Evolutionary conservation across 2,113 vertebrate genomes (phyloP).

Genomic region (Oplegnathus fasciatus): DNA sequence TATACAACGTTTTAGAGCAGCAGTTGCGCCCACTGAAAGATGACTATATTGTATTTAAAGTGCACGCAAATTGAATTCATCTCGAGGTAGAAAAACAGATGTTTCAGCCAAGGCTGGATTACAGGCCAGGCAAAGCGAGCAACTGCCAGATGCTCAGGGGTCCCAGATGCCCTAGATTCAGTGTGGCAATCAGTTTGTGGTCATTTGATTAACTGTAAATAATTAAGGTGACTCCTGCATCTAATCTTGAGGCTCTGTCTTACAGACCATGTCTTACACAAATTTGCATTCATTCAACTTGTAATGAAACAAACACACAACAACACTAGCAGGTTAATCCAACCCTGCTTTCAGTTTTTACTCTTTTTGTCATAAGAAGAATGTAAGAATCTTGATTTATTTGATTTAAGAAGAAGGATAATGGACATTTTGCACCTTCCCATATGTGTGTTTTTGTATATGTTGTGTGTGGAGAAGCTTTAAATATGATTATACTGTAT

Average conservation of each 20-base stretch:
- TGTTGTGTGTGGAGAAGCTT: neutral
- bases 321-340: too few species aligned
- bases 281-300: neutral
- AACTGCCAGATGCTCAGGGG: conserved; percentile 6
- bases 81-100: conserved; percentile 18
- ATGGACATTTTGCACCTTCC: neutral
- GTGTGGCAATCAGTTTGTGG: neutral
- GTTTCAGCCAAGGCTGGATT: conserved; percentile 20
- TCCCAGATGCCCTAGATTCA: conserved; percentile 19
- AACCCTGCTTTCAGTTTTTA: neutral
- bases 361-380: neutral
- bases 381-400: neutral
- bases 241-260: neutral
- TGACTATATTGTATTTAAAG: conserved; percentile 13
- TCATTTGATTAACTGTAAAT: conserved; percentile 4
- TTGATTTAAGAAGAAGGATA: neutral
- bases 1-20: conserved; percentile 32
- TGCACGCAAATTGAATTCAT: conserved; percentile 1
- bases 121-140: neutral
- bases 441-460: neutral
- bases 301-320: too few species aligned
- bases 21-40: conserved; percentile 1
- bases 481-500: neutral
- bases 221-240: neutral
- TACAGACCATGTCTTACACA: too few species aligned